Evolutionary conservation across 2,888 invertebrate genomes (phyloP).

Genomic region (Lampropteryx suffumata): DNA sequence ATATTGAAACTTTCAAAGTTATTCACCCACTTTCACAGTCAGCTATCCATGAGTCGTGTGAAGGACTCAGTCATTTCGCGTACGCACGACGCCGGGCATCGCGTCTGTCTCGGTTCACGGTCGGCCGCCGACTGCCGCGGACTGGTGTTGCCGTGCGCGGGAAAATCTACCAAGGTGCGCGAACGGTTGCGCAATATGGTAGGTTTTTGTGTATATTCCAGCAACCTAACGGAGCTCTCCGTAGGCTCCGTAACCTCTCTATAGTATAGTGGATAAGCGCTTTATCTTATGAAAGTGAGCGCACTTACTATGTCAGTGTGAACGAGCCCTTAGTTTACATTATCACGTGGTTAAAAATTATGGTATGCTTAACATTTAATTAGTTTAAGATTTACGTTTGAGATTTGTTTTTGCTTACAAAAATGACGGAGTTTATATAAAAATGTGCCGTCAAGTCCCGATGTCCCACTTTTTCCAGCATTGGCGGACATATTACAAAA

Average conservation of each 20-base stretch:
- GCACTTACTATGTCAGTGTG: neutral
- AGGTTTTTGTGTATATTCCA: slow-evolving; percentile 15
- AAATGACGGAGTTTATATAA: too few species aligned
- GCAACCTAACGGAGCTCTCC: slow-evolving; percentile 14
- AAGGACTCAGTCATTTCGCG: slow-evolving; percentile 60
- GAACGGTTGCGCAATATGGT: slow-evolving; percentile 4
- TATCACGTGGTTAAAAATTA: too few species aligned
- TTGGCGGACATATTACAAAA: too few species aligned
- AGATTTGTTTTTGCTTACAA: too few species aligned
- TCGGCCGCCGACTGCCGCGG: slow-evolving; percentile 68
- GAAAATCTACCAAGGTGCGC: slow-evolving; percentile 28
- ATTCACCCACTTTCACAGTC: slow-evolving; percentile 65
- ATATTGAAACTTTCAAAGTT: slow-evolving; percentile 27
- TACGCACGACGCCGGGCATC: slow-evolving; percentile 47
- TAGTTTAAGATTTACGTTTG: too few species aligned
- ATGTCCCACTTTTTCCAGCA: too few species aligned
- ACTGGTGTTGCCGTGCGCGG: slow-evolving; percentile 48
- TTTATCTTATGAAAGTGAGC: slow-evolving; percentile 10
- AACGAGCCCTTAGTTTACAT: neutral
- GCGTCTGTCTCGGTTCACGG: slow-evolving; percentile 59
- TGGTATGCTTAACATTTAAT: too few species aligned
- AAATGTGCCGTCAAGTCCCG: too few species aligned
- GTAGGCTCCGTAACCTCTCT: slow-evolving; percentile 17
- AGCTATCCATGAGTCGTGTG: slow-evolving; percentile 52
- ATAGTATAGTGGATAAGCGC: slow-evolving; percentile 6